phyloP scores from a whole-genome alignment of 2,797 vertebrate species.

The Craterocephalus amniculus region DNA sequence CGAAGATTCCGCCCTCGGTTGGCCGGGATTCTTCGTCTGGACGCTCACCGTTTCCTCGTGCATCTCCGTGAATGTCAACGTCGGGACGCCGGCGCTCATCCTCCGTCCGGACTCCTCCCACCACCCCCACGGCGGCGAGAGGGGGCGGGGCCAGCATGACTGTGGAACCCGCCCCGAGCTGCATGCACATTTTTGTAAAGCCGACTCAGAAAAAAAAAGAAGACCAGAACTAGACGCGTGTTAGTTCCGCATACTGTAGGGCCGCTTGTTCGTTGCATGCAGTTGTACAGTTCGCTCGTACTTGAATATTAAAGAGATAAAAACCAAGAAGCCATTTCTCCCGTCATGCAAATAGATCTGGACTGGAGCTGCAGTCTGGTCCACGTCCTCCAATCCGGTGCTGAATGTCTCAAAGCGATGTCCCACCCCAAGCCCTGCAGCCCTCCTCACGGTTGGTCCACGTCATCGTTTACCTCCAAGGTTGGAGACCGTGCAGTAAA shows the following conservation, averaged over 20 bases:
- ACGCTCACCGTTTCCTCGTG: conserved; percentile 78
- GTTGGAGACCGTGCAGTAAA: conserved; percentile 69
- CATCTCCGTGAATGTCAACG: conserved; percentile 86
- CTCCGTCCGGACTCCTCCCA: conserved; percentile 87
- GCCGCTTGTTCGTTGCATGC: conserved; percentile 99
- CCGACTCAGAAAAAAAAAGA: conserved; percentile 68
- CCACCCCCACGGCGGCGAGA: conserved; percentile 21
- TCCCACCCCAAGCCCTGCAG: conserved; percentile 84
- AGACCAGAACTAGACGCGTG: conserved; percentile 90
- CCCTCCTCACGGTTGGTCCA: conserved; percentile 68
- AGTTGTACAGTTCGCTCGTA: conserved; percentile 99
- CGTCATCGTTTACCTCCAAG: conserved; percentile 77
- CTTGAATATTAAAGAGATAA: conserved; percentile 92
- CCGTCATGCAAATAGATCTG: conserved; percentile 90
- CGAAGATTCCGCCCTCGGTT: conserved; percentile 82
- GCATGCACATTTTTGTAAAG: conserved; percentile 92
- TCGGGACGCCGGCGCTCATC: conserved; percentile 82
- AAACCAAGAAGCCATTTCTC: conserved; percentile 93
- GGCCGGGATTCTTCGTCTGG: conserved; percentile 82
- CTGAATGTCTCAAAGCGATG: conserved; percentile 93
- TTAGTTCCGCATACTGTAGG: conserved; percentile 95
- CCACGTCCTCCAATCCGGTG: conserved; percentile 86
- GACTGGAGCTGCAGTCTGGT: conserved; percentile 83
- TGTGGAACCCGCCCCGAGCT: conserved; percentile 91
- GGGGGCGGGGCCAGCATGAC: conserved; percentile 90